A percentile compares a stretch with the other conserved stretches of the same genome.
Evolutionary conservation across 2,113 vertebrate genomes (phyloP).

Genomic region (Ophiodon elongatus): DNA sequence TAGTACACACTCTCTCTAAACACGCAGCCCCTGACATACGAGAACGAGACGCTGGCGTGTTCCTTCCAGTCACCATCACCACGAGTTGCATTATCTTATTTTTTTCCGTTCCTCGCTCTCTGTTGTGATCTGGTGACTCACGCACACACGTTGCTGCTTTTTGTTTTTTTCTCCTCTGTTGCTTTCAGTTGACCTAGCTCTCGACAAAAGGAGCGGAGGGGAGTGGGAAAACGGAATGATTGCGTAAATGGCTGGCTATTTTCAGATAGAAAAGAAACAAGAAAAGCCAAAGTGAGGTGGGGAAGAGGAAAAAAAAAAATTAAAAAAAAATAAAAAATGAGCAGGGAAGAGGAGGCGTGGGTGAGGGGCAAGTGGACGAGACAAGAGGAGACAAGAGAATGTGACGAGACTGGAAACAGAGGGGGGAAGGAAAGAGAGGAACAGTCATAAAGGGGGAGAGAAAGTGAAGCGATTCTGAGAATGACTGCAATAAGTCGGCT

Average conservation of each 20-base stretch:
- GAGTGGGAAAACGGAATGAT: constrained; percentile 49
- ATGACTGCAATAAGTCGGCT: neutral
- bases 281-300: constrained; percentile 31
- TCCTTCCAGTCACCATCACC: constrained; percentile 54
- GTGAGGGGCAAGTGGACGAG: constrained; percentile 61
- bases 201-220: constrained; percentile 49
- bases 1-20: constrained; percentile 6
- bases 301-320: neutral
- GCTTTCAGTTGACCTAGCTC: constrained; percentile 68
- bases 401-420: constrained; percentile 31
- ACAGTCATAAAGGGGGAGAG: neutral
- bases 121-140: constrained; percentile 62
- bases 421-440: neutral
- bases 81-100: constrained; percentile 27
- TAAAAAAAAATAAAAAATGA: too few species aligned
- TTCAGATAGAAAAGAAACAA: constrained; percentile 62
- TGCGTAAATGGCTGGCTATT: constrained; percentile 66
- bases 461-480: neutral
- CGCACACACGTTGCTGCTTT: constrained; percentile 26
- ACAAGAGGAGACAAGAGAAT: constrained; percentile 49
- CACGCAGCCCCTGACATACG: constrained; percentile 15
- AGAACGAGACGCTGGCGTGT: constrained; percentile 14
- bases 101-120: constrained; percentile 31
- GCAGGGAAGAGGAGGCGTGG: constrained; percentile 35
- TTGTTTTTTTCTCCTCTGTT: constrained; percentile 58